Evolutionary conservation across 2,888 invertebrate species (phyloP).

Genomic region (Synergus gifuensis): DNA sequence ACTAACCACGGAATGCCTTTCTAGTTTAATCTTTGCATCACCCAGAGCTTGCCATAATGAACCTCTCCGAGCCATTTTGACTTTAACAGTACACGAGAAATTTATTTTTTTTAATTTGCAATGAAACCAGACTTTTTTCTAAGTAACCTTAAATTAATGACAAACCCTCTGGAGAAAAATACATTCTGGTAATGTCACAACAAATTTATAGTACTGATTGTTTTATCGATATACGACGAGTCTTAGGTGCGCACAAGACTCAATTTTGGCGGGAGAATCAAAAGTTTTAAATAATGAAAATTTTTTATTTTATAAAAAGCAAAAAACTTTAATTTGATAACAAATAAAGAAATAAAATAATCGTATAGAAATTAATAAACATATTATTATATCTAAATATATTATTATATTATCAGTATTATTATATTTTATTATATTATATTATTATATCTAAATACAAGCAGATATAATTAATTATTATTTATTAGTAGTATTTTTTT

Average conservation of each 20-base stretch:
- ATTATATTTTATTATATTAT: no score
- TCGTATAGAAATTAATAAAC: not conserved
- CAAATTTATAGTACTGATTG: not conserved
- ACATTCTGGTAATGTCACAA: not conserved
- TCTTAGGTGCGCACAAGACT: not conserved
- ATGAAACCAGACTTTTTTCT: not conserved
- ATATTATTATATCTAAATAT: no score
- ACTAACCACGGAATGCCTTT: conserved; percentile 5
- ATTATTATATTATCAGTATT: no score
- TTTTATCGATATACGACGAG: not conserved
- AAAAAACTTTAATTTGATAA: not conserved
- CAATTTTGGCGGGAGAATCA: not conserved
- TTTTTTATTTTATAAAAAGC: no score
- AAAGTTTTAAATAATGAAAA: not conserved
- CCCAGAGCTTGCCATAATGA: conserved; percentile 13
- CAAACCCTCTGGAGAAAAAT: not conserved
- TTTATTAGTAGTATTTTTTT: not conserved
- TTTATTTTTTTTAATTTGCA: not conserved
- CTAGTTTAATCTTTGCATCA: not conserved
- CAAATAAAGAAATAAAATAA: not conserved
- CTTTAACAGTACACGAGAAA: not conserved
- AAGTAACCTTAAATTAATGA: not conserved
- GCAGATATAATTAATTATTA: no score
- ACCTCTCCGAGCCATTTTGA: not conserved
- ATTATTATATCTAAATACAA: no score